phyloP scores from a whole-genome alignment of 2,888 invertebrate genomes.

The Drosophila atripex region DNA sequence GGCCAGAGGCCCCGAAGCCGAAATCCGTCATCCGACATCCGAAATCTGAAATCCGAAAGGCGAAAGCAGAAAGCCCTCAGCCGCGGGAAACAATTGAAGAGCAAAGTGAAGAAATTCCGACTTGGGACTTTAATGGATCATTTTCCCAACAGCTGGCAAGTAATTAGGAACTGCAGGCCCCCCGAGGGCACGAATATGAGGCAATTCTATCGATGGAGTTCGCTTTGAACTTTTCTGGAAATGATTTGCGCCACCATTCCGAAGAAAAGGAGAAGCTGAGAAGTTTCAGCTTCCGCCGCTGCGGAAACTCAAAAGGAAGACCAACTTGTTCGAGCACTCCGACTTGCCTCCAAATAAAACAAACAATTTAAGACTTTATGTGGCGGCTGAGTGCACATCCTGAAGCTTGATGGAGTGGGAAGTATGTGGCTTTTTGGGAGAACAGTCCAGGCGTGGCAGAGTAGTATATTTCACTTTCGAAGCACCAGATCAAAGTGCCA shows the following conservation, averaged over 20 bases:
- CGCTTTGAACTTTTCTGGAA: conserved; percentile 52
- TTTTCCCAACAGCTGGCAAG: conserved; percentile 52
- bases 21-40: no score
- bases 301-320: conserved; percentile 48
- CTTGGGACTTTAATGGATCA: conserved; percentile 42
- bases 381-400: conserved; percentile 43
- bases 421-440: neutral
- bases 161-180: conserved; percentile 55
- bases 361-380: conserved; percentile 49
- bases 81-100: conserved; percentile 41
- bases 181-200: neutral
- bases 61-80: neutral
- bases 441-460: neutral
- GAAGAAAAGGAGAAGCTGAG: conserved; percentile 3
- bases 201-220: conserved; percentile 37
- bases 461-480: conserved; percentile 1
- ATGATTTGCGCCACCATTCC: conserved; percentile 52
- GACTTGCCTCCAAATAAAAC: conserved; percentile 63
- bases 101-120: conserved; percentile 43
- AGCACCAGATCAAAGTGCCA: conserved; percentile 28
- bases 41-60: neutral
- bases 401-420: conserved; percentile 32
- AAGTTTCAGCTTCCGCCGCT: conserved; percentile 35
- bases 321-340: conserved; percentile 33
- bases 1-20: conserved; percentile 21